Evolutionary conservation across 2,888 invertebrate species (phyloP).

Genomic region (Ophion ventricosus): DNA sequence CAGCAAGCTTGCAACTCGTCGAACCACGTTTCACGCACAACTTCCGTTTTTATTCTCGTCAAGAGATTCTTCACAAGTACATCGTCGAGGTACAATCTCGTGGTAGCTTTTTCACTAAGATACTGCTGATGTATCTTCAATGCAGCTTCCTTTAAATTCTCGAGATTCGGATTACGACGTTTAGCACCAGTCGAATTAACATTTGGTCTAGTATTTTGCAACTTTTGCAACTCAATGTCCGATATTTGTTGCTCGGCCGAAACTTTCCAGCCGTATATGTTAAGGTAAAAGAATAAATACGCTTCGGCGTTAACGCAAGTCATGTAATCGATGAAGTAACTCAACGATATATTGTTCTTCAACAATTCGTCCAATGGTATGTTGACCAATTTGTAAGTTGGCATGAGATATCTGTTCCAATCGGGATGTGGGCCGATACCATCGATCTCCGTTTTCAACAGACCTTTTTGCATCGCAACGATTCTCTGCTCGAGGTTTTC

Average conservation of each 20-base stretch:
- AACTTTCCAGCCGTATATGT: constrained; percentile 88
- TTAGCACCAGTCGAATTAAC: constrained; percentile 65
- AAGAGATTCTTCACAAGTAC: constrained; percentile 86
- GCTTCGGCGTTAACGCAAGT: constrained; percentile 88
- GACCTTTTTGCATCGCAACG: constrained; percentile 83
- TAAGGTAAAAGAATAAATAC: constrained; percentile 91
- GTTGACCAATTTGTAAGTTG: constrained; percentile 85
- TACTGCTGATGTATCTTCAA: constrained; percentile 91
- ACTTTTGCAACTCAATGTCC: constrained; percentile 84
- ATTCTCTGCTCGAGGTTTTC: constrained; percentile 89
- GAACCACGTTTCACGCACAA: constrained; percentile 90
- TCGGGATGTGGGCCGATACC: constrained; percentile 79
- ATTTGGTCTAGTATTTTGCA: constrained; percentile 78
- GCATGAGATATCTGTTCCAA: constrained; percentile 82
- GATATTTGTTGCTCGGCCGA: constrained; percentile 89
- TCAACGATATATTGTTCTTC: constrained; percentile 90
- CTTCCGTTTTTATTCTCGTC: constrained; percentile 87
- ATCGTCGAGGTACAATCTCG: constrained; percentile 87
- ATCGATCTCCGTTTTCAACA: constrained; percentile 84
- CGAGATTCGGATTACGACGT: constrained; percentile 79
- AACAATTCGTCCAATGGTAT: constrained; percentile 89
- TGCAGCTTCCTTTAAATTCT: constrained; percentile 87
- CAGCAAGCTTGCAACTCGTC: constrained; percentile 91
- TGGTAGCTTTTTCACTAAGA: constrained; percentile 88
- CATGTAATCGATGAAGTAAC: constrained; percentile 91